Percentiles rank a stretch among this genome's conserved stretches.
Evolutionary conservation across 2,797 vertebrate genomes (phyloP).

Genomic region (Takifugu ocellatus): DNA sequence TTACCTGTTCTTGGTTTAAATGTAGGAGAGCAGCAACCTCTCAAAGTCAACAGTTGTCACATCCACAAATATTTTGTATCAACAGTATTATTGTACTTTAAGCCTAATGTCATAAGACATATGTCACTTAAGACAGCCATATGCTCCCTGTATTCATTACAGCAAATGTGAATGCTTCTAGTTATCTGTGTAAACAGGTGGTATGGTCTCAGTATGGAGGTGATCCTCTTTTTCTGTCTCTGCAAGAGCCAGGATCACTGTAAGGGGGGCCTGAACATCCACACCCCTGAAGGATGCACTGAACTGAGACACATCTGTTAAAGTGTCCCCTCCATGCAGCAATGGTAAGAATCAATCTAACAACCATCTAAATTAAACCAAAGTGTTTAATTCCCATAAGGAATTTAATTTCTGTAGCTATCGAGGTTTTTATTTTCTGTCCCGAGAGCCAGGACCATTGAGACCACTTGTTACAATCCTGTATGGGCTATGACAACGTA

Average conservation of each 20-base stretch:
- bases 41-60: background rate
- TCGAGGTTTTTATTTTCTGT: conserved; percentile 23
- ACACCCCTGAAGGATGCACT: conserved; percentile 64
- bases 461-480: conserved; percentile 33
- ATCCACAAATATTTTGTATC: background rate
- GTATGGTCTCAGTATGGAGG: conserved; percentile 57
- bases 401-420: conserved; percentile 16
- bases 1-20: conserved; percentile 4
- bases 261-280: conserved; percentile 68
- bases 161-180: conserved; percentile 52
- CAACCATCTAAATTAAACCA: conserved; percentile 10
- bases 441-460: conserved; percentile 32
- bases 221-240: conserved; percentile 71
- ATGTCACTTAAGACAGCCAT: conserved; percentile 6
- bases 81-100: background rate
- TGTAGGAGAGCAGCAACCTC: background rate
- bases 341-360: conserved; percentile 72
- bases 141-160: conserved; percentile 20
- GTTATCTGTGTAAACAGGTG: conserved; percentile 66
- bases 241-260: conserved; percentile 70
- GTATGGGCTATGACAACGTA: conserved; percentile 43
- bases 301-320: conserved; percentile 72
- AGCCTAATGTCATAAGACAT: background rate
- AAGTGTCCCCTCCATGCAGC: conserved; percentile 46
- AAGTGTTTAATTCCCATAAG: conserved; percentile 16